Base-by-base conservation (phyloP, 2,888 invertebrate genomes). In the Chrysina gloriosa region DNA sequence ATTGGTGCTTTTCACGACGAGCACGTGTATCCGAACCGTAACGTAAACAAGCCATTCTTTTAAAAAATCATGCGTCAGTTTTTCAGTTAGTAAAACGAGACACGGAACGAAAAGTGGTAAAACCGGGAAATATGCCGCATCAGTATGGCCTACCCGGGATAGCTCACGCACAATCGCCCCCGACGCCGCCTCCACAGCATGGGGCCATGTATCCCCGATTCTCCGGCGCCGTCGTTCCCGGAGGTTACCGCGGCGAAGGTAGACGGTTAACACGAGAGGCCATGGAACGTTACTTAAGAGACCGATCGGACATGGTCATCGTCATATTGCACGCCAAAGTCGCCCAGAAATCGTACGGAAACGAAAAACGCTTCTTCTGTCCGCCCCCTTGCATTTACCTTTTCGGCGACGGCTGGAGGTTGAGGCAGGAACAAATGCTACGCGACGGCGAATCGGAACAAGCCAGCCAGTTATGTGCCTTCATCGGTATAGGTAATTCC, bases 311-410 rank as follows among this genome's bases (percentile, higher is more conserved):
- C 83, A 96, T 97, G 94, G 92, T 96, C 19, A 93, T 99, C 68
- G 96, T 98, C 61, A 98, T 99, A 77, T 87, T 98, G 66, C 99
- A 99, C 84, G 99, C 99, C 52, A 99, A 99, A 88, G 99, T 99
- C 54, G 99, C 99, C 29, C 99, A 99, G 84, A 99, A 99, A 82
- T 98, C 98, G 0, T 99, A 99, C 81, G 99, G 99, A 72, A 99
- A 98, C 83, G 99, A 99, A 82, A 99, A 99, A 84, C 88, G 99
- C 71, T 99, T 99, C 85, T 99, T 99, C 86, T 99, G 98, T 78
- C 99, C 99, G 0, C 99, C 99, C 0, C 99, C 99, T 0, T 99
- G 98, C 84, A 97, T 99, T 79, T 99, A 99, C 84, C 86, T 99
- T 72, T 95, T 95, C 79, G 98, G 98, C n/a, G 96, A 95, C 76